These are phyloP conservation scores for Hydrotaea diabolus DNA, from an alignment of 2,888 invertebrate species.

Conservation along the genomic window DNA sequence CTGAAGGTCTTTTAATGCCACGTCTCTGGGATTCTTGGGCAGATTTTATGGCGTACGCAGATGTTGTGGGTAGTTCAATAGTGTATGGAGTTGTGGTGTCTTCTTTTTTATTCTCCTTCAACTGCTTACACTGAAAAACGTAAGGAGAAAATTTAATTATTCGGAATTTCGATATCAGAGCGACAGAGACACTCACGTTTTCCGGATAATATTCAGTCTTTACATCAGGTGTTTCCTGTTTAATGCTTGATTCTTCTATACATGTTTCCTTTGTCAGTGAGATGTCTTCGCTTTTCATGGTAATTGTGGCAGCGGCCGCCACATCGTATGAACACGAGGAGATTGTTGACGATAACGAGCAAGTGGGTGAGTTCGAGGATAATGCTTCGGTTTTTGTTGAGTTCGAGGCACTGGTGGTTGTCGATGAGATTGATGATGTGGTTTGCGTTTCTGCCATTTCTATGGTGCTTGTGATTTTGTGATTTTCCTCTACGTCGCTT, in stretches of 20 bases:
- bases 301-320: neutral
- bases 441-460: conserved; percentile 62
- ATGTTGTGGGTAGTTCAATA: conserved; percentile 59
- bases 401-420: conserved; percentile 68
- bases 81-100: conserved; percentile 59
- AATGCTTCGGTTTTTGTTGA: conserved; percentile 66
- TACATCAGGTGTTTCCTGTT: conserved; percentile 57
- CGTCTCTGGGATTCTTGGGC: conserved; percentile 71
- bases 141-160: neutral
- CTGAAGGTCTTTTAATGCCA: conserved; percentile 73
- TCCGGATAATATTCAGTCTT: conserved; percentile 64
- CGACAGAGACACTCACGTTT: conserved; percentile 54
- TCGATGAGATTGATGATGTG: conserved; percentile 64
- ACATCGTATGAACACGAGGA: conserved; percentile 59
- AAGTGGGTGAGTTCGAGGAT: conserved; percentile 57
- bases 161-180: no score
- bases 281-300: conserved; percentile 46
- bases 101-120: conserved; percentile 55
- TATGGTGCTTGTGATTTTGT: conserved; percentile 63
- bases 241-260: conserved; percentile 29
- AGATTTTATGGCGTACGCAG: conserved; percentile 67
- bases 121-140: conserved; percentile 42
- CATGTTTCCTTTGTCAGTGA: conserved; percentile 38
- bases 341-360: conserved; percentile 58
- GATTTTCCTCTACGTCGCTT: conserved; percentile 59